These are phyloP conservation scores for Diadophis punctatus DNA, from an alignment of 2,113 vertebrate species.

Conservation along the genomic window DNA sequence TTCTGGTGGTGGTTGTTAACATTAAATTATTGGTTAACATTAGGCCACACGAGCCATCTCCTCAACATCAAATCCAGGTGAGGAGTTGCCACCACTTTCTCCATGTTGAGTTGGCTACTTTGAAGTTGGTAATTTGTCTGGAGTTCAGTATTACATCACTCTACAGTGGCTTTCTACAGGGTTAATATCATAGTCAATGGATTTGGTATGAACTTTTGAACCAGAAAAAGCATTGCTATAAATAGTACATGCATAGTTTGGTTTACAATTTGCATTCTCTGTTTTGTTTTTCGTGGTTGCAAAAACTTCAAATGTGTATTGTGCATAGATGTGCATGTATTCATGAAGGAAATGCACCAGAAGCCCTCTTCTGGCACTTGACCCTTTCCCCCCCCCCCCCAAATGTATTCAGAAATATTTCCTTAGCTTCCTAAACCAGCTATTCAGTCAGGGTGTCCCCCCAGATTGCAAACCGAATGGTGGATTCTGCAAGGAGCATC, in stretches of 20 bases:
- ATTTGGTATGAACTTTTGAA: neutral
- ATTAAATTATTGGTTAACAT: neutral
- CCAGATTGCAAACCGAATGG: slow-evolving; percentile 94
- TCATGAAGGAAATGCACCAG: neutral
- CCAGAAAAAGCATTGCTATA: neutral
- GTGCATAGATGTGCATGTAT: fast-evolving
- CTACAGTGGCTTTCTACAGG: neutral
- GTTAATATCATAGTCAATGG: neutral
- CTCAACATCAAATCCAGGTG: neutral
- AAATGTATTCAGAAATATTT: slow-evolving; percentile 24
- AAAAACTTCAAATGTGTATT: neutral
- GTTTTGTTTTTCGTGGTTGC: neutral
- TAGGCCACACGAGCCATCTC: neutral
- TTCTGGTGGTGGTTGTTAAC: neutral
- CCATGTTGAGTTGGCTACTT: neutral
- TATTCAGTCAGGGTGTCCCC: slow-evolving; percentile 93
- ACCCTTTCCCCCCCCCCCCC: no score
- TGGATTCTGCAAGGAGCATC: slow-evolving; percentile 87
- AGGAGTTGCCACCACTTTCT: neutral
- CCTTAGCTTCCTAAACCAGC: slow-evolving; percentile 70
- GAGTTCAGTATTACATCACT: neutral
- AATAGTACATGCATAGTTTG: neutral
- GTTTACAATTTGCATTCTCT: neutral
- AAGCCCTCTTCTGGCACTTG: neutral
- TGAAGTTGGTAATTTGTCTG: neutral